Evolutionary conservation across 2,888 invertebrate genomes (phyloP), one percentile per base, ranked within the genome.

Genomic region (Synergus gifuensis): DNA sequence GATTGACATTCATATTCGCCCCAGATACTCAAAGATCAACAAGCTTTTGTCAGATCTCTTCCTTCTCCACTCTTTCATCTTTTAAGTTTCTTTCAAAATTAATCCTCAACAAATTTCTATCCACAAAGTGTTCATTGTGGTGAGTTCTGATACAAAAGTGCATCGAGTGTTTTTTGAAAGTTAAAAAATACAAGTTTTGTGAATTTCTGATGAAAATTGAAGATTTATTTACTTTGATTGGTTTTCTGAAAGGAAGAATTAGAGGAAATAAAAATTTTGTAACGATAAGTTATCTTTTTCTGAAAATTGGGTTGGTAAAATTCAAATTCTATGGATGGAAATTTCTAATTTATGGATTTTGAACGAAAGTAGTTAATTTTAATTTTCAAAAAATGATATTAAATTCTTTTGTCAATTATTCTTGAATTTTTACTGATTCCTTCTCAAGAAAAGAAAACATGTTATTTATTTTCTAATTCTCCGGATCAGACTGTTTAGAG

Each of bases 1-100:
- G 85, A 87, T 85, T 87, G 86, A 86, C 87, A 87, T 87, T 86
- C 86, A 84, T 84, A 85, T 81, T 82, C 83, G 84, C 82, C 83
- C 85, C 83, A 83, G 84, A 84, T 84, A 83, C 83, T 83, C 81
- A 81, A 66, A 80, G 81, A 79, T 76, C 80, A 84, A 77, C 83
- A 76, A 69, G 80, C 81, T 81, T 28, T 67, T 40, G 60, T 69
- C 42, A 54, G 36, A 46, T 46, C 28, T 77, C 42, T 73, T 64
- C 63, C 60, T 36, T 18, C 69, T 63, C 14, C 54, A 42, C 63
- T 28, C 58, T 78, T 22, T 62, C 46, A 49, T 44, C 76, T 76
- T 69, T 22, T 49, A 40, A 42, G 11, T 64, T 42, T 22, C 54
- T 42, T 46, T 63, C 16, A 58, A 36, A 62, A 44, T 28, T 73